Evolutionary conservation across 2,888 invertebrate genomes (phyloP), one percentile per base, ranked within the genome.

Genomic region (Coelopa pilipes): DNA sequence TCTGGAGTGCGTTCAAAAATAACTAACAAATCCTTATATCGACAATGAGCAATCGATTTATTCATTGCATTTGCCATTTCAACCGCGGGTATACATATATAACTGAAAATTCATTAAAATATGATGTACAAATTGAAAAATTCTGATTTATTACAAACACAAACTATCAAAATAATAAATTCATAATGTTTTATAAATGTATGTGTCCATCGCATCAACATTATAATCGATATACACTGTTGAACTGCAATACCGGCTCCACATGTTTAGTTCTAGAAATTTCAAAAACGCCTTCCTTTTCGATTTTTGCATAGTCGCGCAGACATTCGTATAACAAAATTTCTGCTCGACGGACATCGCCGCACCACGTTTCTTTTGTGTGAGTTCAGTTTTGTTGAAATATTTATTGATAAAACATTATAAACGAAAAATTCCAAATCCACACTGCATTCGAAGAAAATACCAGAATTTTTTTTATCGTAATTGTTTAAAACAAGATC

Each of bases 351-450:
- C 74, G 76, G 76, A 76, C 77, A 11, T 15, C 24, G 47, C 66
- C 49, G 67, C 67, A 78, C 78, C 80, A 78, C 79, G 78, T 78
- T 79, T 79, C 78, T 78, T 76, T 78, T 76, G 76, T 79, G 80
- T 80, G 80, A 80, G 79, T 77, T 74, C 34, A 19, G 45, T 62
- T 66, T n/a, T 75, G 47, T 70, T 71, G 62, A 17, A 69, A 77
- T 73, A 72, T 77, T 78, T 73, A 75, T 70, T 76, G 73, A 72
- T 69, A 57, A 78, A 77, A 68, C 75, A 68, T 74, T 74, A 15
- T n/a, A 46, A 13, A 57, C 55, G 34, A 17, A 21, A 15, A 50
- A n/a, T n/a, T 12, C 15, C 19, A 1, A 47, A 50, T 49, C 34
- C 19, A 63, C 34, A 47, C 34, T 12, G 19, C 57, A 53, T 19